phyloP scores from a whole-genome alignment of 2,888 invertebrate species.

The Nomada goodeniana region DNA sequence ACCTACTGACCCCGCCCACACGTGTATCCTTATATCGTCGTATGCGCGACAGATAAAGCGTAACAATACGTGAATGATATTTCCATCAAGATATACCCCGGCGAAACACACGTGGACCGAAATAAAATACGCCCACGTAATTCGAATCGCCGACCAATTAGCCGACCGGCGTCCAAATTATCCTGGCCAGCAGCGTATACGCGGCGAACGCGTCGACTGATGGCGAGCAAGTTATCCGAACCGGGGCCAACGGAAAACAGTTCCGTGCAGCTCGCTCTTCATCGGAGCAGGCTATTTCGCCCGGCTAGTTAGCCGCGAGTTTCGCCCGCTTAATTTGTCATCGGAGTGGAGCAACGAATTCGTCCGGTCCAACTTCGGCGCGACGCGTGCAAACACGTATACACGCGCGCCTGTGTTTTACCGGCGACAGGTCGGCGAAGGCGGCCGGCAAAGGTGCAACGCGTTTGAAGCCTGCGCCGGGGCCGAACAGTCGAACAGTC shows the following conservation, averaged over 20 bases:
- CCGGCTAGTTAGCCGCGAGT: constrained; percentile 35
- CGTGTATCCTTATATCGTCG: no score
- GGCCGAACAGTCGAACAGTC: constrained; percentile 53
- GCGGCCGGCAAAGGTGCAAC: constrained; percentile 65
- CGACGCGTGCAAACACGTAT: background rate
- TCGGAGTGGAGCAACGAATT: constrained; percentile 38
- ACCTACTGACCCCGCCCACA: no score
- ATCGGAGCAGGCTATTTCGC: constrained; percentile 4
- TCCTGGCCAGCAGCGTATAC: background rate
- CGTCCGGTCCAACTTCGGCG: constrained; percentile 10
- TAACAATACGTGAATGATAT: no score
- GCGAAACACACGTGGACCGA: no score
- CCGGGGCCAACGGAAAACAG: constrained; percentile 1
- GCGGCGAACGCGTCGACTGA: background rate
- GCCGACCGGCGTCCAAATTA: background rate
- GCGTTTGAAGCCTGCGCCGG: constrained; percentile 64
- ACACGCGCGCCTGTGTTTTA: background rate
- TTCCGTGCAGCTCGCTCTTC: background rate
- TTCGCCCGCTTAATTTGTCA: constrained; percentile 55
- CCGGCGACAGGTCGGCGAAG: constrained; percentile 18
- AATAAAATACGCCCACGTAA: background rate
- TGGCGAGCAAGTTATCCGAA: constrained; percentile 4
- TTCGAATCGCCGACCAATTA: background rate
- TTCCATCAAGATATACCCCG: no score
- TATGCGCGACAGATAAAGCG: no score